Percentiles rank a stretch among this genome's conserved stretches.
Evolutionary conservation across 2,888 invertebrate genomes (phyloP).

Genomic region (Halictus quadricinctus): DNA sequence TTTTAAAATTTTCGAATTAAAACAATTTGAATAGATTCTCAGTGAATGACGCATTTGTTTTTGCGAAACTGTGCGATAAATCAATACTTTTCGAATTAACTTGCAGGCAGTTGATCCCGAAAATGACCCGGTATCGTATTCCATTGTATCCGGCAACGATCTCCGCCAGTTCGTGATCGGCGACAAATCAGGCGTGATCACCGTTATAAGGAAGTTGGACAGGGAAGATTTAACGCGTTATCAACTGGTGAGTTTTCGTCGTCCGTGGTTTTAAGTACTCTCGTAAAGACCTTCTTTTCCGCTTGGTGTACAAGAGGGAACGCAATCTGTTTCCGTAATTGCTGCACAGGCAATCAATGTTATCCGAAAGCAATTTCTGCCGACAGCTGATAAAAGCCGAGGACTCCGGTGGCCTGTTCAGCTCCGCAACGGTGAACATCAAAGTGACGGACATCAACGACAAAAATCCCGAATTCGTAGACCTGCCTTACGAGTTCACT

Average conservation of each 20-base stretch:
- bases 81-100: not conserved
- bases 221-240: slow-evolving; percentile 95
- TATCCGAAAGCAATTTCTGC: not conserved
- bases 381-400: slow-evolving; percentile 90
- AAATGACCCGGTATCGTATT: slow-evolving; percentile 92
- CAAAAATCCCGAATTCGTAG: slow-evolving; percentile 94
- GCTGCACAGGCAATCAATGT: not conserved
- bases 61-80: too few species aligned
- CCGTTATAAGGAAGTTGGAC: slow-evolving; percentile 92
- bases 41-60: not conserved
- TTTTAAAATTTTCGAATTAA: too few species aligned
- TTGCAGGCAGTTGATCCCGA: slow-evolving; percentile 93
- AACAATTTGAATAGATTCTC: too few species aligned
- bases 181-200: slow-evolving; percentile 93
- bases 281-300: slow-evolving; percentile 28
- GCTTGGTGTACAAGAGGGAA: slow-evolving; percentile 32
- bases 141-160: slow-evolving; percentile 94
- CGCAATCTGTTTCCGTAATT: slow-evolving; percentile 14
- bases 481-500: slow-evolving; percentile 90
- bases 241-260: slow-evolving; percentile 87
- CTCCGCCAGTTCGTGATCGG: slow-evolving; percentile 94
- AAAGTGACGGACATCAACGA: slow-evolving; percentile 96
- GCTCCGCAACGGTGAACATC: slow-evolving; percentile 93
- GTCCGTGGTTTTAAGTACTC: not conserved
- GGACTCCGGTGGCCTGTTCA: slow-evolving; percentile 91